Conservation (phyloP, 2,113 vertebrate genomes). For the Stictonetta naevosa region DNA sequence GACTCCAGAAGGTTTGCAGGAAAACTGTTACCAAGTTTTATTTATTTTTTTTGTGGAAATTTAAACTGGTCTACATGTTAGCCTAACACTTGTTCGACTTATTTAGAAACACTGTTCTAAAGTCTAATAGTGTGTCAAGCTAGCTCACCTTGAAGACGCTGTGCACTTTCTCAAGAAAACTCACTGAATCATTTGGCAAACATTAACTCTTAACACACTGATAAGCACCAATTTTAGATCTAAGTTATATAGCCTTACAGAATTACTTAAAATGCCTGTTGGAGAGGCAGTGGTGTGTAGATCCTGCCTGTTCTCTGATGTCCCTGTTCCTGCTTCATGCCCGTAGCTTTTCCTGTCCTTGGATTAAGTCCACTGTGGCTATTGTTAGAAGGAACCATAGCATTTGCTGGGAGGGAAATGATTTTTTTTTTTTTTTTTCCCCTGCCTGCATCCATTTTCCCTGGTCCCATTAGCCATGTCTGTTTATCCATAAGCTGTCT, state of each 20-base stretch:
- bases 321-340: rapidly evolving
- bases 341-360: not conserved
- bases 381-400: too few species aligned
- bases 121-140: not conserved
- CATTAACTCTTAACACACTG: not conserved
- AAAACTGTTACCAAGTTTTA: not conserved
- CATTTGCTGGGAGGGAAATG: not conserved
- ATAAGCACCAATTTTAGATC: not conserved
- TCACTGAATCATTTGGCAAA: not conserved
- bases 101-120: not conserved
- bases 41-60: not conserved
- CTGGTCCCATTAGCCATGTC: not conserved
- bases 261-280: not conserved
- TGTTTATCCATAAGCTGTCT: not conserved
- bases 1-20: not conserved
- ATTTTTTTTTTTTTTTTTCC: too few species aligned
- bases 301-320: not conserved
- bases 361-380: not conserved
- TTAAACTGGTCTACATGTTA: not conserved
- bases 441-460: not conserved
- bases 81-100: not conserved
- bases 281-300: not conserved
- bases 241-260: not conserved
- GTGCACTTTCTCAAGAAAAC: not conserved
- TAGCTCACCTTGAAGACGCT: not conserved